Evolutionary conservation across 92 coral and sea anemone genomes (phyloP).

Genomic region (Desmophyllum pertusum): DNA sequence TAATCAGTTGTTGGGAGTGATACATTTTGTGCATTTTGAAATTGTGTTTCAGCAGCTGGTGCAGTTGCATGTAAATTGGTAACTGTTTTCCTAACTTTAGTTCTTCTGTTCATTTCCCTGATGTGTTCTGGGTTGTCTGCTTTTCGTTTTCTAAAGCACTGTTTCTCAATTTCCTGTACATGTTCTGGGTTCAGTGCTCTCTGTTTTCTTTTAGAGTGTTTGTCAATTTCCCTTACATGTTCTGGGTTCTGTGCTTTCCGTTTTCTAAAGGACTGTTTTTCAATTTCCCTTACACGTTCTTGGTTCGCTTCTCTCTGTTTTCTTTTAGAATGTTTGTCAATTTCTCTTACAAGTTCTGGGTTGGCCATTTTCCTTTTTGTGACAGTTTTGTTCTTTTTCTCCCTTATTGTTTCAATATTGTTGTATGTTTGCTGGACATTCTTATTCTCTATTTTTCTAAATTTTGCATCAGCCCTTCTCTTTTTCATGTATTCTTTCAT

Average conservation of each 20-base stretch:
- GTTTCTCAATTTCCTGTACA: background rate
- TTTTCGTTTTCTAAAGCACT: background rate
- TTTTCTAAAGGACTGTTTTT: background rate
- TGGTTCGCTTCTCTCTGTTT: background rate
- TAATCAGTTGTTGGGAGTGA: background rate
- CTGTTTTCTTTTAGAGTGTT: background rate
- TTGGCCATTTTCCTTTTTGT: conserved; percentile 2
- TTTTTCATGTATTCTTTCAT: conserved; percentile 33
- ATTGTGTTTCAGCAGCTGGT: background rate
- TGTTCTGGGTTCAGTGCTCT: conserved; percentile 20
- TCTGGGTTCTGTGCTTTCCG: background rate
- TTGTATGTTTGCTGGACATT: background rate
- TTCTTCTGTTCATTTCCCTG: conserved; percentile 11
- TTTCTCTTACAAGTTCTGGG: conserved; percentile 17
- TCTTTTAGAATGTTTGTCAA: conserved; percentile 17
- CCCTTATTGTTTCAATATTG: conserved; percentile 16
- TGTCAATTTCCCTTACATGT: conserved; percentile 6
- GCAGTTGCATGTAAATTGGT: background rate
- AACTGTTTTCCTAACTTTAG: background rate
- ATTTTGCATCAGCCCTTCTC: conserved; percentile 33
- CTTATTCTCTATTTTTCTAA: background rate
- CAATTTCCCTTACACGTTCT: conserved; percentile 10
- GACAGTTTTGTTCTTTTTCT: background rate
- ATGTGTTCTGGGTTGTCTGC: conserved; percentile 6
- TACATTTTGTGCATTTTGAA: conserved; percentile 1